Conservation (phyloP, 2,888 invertebrate genomes). For the Noctua fimbriata region DNA sequence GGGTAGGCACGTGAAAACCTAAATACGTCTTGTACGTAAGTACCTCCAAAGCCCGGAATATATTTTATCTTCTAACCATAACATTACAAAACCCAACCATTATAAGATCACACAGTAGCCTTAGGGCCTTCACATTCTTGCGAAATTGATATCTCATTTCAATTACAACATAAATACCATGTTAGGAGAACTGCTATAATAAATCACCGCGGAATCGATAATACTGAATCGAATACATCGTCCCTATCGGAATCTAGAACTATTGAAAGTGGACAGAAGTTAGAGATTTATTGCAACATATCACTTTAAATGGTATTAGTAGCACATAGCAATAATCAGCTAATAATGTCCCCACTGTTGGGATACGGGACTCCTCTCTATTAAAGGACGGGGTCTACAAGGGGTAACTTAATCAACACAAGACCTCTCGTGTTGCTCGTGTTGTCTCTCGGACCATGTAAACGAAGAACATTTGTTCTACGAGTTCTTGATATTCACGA, state of each 20-base stretch:
- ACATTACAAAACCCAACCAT: conserved; percentile 12
- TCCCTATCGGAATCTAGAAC: conserved; percentile 25
- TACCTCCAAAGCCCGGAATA: neutral
- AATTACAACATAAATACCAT: conserved; percentile 59
- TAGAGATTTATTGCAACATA: conserved; percentile 40
- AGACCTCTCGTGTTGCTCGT: neutral
- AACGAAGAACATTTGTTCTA: neutral
- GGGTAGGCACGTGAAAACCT: neutral
- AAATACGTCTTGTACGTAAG: neutral
- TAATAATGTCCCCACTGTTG: neutral
- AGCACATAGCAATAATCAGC: conserved; percentile 44
- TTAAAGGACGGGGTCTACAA: neutral
- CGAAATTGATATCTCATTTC: conserved; percentile 49
- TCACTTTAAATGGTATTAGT: conserved; percentile 53
- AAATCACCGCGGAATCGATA: conserved; percentile 53
- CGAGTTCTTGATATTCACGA: no score
- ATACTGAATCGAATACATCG: conserved; percentile 54
- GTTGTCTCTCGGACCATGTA: neutral
- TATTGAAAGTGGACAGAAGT: conserved; percentile 43
- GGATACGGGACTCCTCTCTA: neutral
- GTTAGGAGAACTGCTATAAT: conserved; percentile 45
- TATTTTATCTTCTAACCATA: neutral
- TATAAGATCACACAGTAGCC: conserved; percentile 45
- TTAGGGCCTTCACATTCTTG: conserved; percentile 43
- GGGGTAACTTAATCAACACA: neutral